Evolutionary conservation across 2,797 vertebrate species (phyloP).

Genomic region (Smutsia gigantea): DNA sequence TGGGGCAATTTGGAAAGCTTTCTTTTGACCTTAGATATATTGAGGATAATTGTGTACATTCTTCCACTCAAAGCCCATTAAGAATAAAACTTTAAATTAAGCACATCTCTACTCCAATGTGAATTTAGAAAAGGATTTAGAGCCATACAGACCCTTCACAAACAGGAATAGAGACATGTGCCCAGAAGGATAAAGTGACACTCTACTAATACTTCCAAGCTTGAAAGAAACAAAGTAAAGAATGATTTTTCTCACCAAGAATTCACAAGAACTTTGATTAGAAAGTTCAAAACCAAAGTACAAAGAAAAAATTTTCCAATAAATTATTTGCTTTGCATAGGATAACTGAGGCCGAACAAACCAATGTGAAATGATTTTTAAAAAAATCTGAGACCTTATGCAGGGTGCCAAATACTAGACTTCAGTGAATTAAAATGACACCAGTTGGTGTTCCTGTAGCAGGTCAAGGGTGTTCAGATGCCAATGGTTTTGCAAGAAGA

Average conservation of each 20-base stretch:
- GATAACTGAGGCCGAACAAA: not conserved
- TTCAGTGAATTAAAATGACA: slow-evolving; percentile 2
- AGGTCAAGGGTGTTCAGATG: slow-evolving; percentile 25
- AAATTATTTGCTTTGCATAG: slow-evolving; percentile 18
- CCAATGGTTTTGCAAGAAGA: slow-evolving; percentile 50
- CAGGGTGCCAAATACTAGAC: not conserved
- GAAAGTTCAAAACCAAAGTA: not conserved
- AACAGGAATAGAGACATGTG: not conserved
- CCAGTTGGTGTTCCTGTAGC: not conserved
- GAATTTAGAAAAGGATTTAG: slow-evolving; percentile 1
- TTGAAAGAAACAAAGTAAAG: not conserved
- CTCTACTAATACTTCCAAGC: not conserved
- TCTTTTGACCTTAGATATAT: slow-evolving; percentile 5
- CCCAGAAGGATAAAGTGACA: not conserved
- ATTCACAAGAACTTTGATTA: not conserved
- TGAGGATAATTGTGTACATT: not conserved
- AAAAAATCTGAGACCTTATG: not conserved
- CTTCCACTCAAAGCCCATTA: slow-evolving; percentile 16
- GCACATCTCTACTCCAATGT: not conserved
- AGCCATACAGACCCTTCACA: not conserved
- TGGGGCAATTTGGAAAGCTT: slow-evolving; percentile 38
- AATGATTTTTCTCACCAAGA: not conserved
- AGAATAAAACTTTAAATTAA: slow-evolving; percentile 23
- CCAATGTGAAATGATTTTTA: not conserved
- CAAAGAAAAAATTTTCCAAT: not conserved